Evolutionary conservation across 23 tunicate genomes (phyloP), one percentile per base, ranked within the genome.

Genomic region (Phallusia fumigata): DNA sequence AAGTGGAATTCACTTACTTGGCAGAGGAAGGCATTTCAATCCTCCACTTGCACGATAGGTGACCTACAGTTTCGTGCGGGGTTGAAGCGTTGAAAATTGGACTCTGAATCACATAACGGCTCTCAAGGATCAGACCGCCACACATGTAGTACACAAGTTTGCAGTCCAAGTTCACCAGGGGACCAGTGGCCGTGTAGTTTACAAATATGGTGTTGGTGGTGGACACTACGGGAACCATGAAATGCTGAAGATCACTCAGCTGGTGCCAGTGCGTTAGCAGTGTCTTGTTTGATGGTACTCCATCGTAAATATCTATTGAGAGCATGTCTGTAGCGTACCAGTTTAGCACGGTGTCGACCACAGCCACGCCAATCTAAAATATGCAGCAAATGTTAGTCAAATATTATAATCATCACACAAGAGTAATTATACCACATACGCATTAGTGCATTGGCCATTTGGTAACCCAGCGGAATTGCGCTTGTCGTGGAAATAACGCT

Each of bases 1-100:
- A 40, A 40, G 47, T 10, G 10, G 15, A 22, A 24, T 21, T 16
- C 8, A 58, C 69, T 58, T 58, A 58, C 69, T 58, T 58, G 11
- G 69, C 69, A 21, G 69, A 58, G 28, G 69, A 58, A 1, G 69
- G 69, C 26, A 58, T 58, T 13, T 58, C 28, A 58, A 58, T 58
- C 13, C 28, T 58, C 69, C 69, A 58, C 28, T 22, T 58, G 13
- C 69, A 58, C 15, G 69, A 58, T 22, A 58, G 16, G 13, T 58
- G 69, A 24, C 69, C 69, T 13, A 58, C 69, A 24, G 69, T 58
- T 58, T 58, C 69, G 5, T 58, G 69, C 2, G 69, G 69, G 28
- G 28, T 58, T 58, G 69, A 58, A 58, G 69, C 69, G 13, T 58
- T 58, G 69, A 58, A 58, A 58, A 58, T 5, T 58, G 69, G 69